Base-by-base conservation (phyloP, 1,140 invertebrate species). In the Asobara japonica region DNA sequence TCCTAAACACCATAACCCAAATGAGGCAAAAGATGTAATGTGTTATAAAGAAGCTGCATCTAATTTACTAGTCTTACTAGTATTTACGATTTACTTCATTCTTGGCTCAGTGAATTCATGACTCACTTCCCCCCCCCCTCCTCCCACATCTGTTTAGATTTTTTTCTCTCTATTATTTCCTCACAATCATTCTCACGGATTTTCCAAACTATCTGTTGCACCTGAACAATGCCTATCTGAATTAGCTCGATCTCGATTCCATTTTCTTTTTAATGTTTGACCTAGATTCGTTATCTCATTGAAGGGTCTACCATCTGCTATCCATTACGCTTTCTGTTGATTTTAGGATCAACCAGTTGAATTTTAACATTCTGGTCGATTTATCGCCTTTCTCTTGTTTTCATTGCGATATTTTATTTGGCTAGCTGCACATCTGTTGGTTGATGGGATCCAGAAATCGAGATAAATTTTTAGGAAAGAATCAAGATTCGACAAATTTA, bases 21-120 rank as follows among this genome's bases (percentile, higher is more conserved):
- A 45, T 45, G 18, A 45, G 18, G 18, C 5, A 16, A 16, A 22
- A 27, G 22, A 56, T 56, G 51, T 27, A 56, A 56, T 25, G 51
- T 3, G 10, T 56, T 56, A 45, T 16, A 16, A 45, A 45, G 41
- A 45, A 16, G n/a, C 41, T 13, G 51, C 51, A 56, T 27, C 3
- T 56, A 22, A 8, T 56, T 18, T 25, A 20, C 20, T 6, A 20
- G 18, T 56, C 22, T 56, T 25, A 20, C 20, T 6, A 20, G 18
- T 56, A 10, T 56, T 56, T 3, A 56, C 20, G 25, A 27, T 22
- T 56, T 10, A 56, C 22, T 56, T 56, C 18, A 22, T 56, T 56
- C 51, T 25, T 11, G 51, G 51, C 25, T 56, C 20, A 56, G 51
- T 56, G 11, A 56, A 56, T 56, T 22, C 51, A 56, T 56, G 51